Conservation (phyloP, 2,888 invertebrate genomes). For the Liopterus haemorrhoidalis region DNA sequence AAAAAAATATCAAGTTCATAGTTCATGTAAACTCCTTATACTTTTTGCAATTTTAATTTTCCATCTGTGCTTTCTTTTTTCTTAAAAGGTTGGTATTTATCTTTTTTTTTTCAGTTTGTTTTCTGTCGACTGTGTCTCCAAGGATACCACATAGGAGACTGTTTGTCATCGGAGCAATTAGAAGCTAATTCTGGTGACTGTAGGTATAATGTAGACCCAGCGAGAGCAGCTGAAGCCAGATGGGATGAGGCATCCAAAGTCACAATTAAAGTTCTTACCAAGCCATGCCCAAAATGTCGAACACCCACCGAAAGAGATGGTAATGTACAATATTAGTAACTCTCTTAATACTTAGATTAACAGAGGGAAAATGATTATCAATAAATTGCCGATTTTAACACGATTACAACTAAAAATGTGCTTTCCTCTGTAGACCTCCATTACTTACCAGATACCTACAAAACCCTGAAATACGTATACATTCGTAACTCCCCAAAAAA, state of each 20-base stretch:
- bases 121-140: conserved; percentile 72
- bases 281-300: conserved; percentile 78
- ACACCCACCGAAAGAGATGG: conserved; percentile 78
- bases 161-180: conserved; percentile 46
- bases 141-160: conserved; percentile 70
- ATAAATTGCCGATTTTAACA: no score
- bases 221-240: conserved; percentile 55
- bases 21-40: no score
- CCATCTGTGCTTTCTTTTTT: background rate
- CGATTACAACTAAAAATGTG: background rate
- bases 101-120: conserved; percentile 56
- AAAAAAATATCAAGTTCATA: no score
- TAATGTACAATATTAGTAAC: no score
- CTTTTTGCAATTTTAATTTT: background rate
- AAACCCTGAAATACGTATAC: no score
- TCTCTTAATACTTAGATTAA: background rate
- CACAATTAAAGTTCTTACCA: conserved; percentile 69
- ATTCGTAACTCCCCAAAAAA: no score
- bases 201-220: conserved; percentile 59
- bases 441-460: no score
- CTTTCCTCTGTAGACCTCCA: no score
- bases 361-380: background rate
- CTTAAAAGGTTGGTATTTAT: conserved; percentile 12
- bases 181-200: conserved; percentile 41
- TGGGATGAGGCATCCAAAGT: conserved; percentile 73